Evolutionary conservation across 1,140 invertebrate genomes (phyloP).

Genomic region (Hestina assimilis): DNA sequence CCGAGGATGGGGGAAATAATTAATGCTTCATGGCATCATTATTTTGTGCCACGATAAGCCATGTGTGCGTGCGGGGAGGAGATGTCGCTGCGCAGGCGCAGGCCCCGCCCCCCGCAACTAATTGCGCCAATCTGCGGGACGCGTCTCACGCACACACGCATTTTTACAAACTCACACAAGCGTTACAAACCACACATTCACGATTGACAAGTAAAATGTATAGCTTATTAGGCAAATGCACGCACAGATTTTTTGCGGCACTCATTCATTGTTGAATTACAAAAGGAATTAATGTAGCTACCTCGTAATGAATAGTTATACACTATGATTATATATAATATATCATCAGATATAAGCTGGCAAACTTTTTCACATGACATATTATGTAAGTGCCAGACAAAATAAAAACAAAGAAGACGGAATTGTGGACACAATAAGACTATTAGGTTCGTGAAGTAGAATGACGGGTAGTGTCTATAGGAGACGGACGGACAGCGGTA

Average conservation of each 20-base stretch:
- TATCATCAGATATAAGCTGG: not conserved
- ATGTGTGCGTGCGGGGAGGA: conserved; percentile 48
- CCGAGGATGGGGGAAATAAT: conserved; percentile 55
- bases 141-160: conserved; percentile 53
- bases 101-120: conserved; percentile 62
- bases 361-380: conserved; percentile 7
- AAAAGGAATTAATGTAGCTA: conserved; percentile 42
- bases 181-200: conserved; percentile 24
- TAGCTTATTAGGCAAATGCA: conserved; percentile 49
- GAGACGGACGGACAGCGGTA: conserved; percentile 26
- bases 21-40: conserved; percentile 59
- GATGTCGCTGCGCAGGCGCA: conserved; percentile 59
- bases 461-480: conserved; percentile 25
- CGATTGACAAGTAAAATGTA: conserved; percentile 21
- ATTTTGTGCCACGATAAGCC: conserved; percentile 44
- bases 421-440: conserved; percentile 6
- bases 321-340: conserved; percentile 20
- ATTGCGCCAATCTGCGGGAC: conserved; percentile 71
- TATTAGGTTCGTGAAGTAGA: conserved; percentile 20
- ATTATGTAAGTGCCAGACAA: not conserved
- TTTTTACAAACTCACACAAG: conserved; percentile 30
- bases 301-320: conserved; percentile 31
- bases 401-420: conserved; percentile 16
- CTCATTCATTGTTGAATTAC: conserved; percentile 48
- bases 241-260: conserved; percentile 42